These are phyloP conservation scores for Orchesella cincta DNA, from an alignment of 1,140 invertebrate genomes.

Conservation along the genomic window DNA sequence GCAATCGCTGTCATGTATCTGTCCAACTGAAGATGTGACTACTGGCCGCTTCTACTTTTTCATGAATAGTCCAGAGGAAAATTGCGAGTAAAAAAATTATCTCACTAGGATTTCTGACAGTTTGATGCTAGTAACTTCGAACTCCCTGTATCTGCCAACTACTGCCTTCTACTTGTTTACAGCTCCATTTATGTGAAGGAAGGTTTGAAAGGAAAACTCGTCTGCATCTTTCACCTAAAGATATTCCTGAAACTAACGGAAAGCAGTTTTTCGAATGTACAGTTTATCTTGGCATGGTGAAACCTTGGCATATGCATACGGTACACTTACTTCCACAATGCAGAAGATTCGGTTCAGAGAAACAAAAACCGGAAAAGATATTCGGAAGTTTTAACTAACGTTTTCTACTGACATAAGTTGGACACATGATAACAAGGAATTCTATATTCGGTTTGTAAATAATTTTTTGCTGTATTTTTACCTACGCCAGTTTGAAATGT, in stretches of 20 bases:
- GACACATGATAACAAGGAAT: constrained; percentile 78
- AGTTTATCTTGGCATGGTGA: constrained; percentile 87
- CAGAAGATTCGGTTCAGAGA: constrained; percentile 80
- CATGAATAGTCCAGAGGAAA: neutral
- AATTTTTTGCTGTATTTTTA: neutral
- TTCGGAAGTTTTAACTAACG: constrained; percentile 80
- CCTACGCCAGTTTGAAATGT: neutral
- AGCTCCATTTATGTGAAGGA: neutral
- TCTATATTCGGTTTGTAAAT: neutral
- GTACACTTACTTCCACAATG: constrained; percentile 92
- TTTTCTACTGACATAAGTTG: constrained; percentile 89
- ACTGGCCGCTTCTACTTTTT: neutral
- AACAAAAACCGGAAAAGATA: constrained; percentile 78
- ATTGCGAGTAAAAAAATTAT: neutral
- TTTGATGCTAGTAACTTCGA: too few relatives aligned
- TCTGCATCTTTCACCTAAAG: neutral
- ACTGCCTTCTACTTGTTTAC: neutral
- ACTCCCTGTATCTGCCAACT: too few relatives aligned
- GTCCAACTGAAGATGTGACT: neutral
- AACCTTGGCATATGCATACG: constrained; percentile 86
- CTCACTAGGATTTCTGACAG: neutral
- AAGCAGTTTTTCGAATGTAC: constrained; percentile 53
- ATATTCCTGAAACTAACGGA: neutral
- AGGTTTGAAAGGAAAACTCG: neutral
- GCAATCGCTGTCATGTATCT: neutral